These are phyloP conservation scores for Drosophila littoralis DNA, from an alignment of 1,140 invertebrate species.

Conservation along the genomic window DNA sequence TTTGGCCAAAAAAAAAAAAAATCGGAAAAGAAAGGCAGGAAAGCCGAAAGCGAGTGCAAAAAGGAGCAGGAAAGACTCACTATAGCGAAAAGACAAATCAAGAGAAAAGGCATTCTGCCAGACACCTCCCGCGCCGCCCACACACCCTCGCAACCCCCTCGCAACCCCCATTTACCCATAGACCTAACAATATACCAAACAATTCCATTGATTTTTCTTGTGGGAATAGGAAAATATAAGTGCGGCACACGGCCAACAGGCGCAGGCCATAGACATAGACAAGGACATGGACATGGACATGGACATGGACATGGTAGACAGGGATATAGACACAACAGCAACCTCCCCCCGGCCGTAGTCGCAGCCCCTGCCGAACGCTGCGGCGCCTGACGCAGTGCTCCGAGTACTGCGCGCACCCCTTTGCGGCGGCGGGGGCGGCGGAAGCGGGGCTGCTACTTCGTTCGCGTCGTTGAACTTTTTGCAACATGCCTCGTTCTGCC, in stretches of 20 bases:
- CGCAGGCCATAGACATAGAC: slow-evolving; percentile 51
- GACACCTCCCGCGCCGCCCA: not conserved
- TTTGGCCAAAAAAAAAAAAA: slow-evolving; percentile 52
- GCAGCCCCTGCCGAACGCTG: slow-evolving; percentile 15
- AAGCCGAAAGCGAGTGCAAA: slow-evolving; percentile 10
- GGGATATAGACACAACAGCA: slow-evolving; percentile 19
- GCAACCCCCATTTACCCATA: slow-evolving; percentile 15
- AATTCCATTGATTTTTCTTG: slow-evolving; percentile 83
- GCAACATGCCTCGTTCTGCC: slow-evolving; percentile 54
- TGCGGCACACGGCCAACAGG: slow-evolving; percentile 18
- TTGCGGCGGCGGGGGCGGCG: slow-evolving; percentile 2
- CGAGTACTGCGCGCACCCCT: slow-evolving; percentile 14
- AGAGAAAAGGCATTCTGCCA: slow-evolving; percentile 35
- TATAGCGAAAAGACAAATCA: slow-evolving; percentile 48
- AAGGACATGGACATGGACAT: slow-evolving; percentile 39
- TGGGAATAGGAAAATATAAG: slow-evolving; percentile 65
- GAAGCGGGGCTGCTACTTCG: slow-evolving; percentile 21
- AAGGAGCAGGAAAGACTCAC: slow-evolving; percentile 27
- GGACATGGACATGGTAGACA: slow-evolving; percentile 16
- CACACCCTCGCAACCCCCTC: not conserved
- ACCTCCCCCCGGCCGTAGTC: slow-evolving; percentile 10
- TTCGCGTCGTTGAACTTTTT: slow-evolving; percentile 74
- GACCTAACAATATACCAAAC: slow-evolving; percentile 70
- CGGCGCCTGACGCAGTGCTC: slow-evolving; percentile 2
- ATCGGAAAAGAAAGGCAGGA: slow-evolving; percentile 15